Percentiles rank a stretch among this genome's conserved stretches.
phyloP scores from a whole-genome alignment of 2,113 vertebrate genomes.

The Lasiurus cinereus region DNA sequence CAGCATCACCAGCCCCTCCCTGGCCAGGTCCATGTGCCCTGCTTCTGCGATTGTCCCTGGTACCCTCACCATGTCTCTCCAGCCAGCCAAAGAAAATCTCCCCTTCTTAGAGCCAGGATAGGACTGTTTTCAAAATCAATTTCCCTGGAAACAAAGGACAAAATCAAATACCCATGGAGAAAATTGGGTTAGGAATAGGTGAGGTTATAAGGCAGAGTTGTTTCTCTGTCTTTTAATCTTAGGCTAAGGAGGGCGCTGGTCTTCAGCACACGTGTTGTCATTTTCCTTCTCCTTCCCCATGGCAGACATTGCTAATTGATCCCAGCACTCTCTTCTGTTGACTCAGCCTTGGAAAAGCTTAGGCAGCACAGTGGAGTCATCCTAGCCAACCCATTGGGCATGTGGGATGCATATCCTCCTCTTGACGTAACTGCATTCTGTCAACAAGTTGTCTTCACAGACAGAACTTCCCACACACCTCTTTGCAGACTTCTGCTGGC shows the following conservation, averaged over 20 bases:
- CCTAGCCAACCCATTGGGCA: background rate
- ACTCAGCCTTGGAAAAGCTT: background rate
- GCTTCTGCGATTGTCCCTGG: background rate
- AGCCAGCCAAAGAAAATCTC: background rate
- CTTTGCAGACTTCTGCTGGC: background rate
- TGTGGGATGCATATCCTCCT: background rate
- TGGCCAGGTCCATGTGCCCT: background rate
- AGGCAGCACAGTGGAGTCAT: background rate
- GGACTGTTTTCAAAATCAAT: conserved; percentile 19
- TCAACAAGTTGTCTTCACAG: background rate
- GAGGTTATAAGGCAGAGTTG: background rate
- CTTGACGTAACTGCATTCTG: background rate
- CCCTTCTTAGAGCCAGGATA: background rate
- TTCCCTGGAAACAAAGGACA: background rate
- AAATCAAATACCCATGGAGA: background rate
- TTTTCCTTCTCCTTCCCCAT: background rate
- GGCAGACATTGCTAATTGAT: conserved; percentile 2
- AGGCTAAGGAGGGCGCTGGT: no score
- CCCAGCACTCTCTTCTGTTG: background rate
- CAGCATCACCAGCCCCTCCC: background rate
- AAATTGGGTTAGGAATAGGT: background rate
- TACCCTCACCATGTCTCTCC: background rate
- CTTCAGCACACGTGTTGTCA: fast-evolving
- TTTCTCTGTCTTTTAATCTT: background rate
- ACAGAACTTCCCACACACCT: background rate